Base-by-base conservation (phyloP, 2,888 invertebrate genomes). In the Xestia c-nigrum region DNA sequence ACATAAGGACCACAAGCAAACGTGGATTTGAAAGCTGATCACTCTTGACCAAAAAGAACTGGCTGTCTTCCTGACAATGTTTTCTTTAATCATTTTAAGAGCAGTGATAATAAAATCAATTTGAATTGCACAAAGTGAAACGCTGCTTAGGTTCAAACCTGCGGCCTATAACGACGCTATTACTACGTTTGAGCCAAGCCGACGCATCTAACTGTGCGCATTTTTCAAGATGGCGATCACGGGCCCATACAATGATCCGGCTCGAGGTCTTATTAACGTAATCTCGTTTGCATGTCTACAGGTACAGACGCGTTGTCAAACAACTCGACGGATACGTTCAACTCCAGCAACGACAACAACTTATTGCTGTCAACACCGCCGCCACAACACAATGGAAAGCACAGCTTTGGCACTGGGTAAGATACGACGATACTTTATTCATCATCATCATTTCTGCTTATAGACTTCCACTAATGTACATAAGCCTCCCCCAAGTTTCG, bases 291-390 rank as follows among this genome's bases (percentile, higher is more conserved):
- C 0, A 50, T 68, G 7, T 85, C 19, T n/a, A 0, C 90, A 95
- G 95, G 91, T 16, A 90, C 90, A 57, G 96, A 96, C 82, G 94
- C 95, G 47, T 77, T 94, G 81, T 96, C 96, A 0, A 95, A 95
- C 92, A 96, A 95, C 88, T 96, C 96, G 0, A 93, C 93, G n/a
- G 96, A 96, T 84, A 96, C 95, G 24, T 94, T 94, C 90, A 95
- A 94, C 87, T 95, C 95, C 16, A 94, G 89, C 85, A 94, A 92
- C 88, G 95, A 95, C 88, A 93, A 94, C 87, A 96, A 96, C 61
- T 71, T 97, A 78, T 76, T 97, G 90, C 75, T 96, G 73, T 91
- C 92, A 2, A 95, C 96, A 40, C 96, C 97, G 61, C 95, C 96
- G 76, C 94, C 96, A 0, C 90, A 91, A 38, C 95, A 95, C 88